Evolutionary conservation across 2,888 invertebrate species (phyloP).

Genomic region (Agriopis aurantiaria): DNA sequence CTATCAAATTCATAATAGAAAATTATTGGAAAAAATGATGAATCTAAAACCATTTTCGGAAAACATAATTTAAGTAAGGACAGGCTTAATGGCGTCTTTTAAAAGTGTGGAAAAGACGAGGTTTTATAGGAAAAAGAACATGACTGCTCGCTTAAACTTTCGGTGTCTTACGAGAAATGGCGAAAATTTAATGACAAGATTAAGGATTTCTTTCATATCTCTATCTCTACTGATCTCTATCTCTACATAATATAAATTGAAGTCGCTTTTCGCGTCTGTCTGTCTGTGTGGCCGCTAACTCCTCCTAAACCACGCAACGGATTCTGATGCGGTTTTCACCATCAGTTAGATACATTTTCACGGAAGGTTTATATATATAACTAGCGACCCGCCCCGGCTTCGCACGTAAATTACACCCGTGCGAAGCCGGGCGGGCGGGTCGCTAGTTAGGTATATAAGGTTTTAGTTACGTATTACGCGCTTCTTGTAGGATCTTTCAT

Average conservation of each 20-base stretch:
- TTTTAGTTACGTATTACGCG: neutral
- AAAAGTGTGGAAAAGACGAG: constrained; percentile 19
- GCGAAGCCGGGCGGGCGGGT: no score
- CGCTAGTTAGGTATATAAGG: neutral
- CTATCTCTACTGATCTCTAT: no score
- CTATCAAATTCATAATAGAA: constrained; percentile 40
- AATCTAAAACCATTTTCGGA: constrained; percentile 42
- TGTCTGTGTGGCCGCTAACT: no score
- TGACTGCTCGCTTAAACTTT: constrained; percentile 12
- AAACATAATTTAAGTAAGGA: constrained; percentile 43
- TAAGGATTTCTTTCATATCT: neutral
- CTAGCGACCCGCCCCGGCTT: no score
- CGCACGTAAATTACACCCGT: no score
- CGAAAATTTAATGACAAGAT: neutral
- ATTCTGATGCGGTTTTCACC: no score
- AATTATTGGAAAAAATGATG: constrained; percentile 44
- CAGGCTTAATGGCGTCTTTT: constrained; percentile 30
- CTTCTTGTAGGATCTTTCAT: no score
- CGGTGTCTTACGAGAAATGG: neutral
- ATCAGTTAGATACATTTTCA: no score
- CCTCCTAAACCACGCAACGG: no score
- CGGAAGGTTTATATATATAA: no score
- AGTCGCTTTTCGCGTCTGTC: no score
- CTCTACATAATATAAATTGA: no score
- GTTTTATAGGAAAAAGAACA: constrained; percentile 12